Evolutionary conservation across 2,797 vertebrate genomes (phyloP).

Genomic region (Oophaga sylvatica): DNA sequence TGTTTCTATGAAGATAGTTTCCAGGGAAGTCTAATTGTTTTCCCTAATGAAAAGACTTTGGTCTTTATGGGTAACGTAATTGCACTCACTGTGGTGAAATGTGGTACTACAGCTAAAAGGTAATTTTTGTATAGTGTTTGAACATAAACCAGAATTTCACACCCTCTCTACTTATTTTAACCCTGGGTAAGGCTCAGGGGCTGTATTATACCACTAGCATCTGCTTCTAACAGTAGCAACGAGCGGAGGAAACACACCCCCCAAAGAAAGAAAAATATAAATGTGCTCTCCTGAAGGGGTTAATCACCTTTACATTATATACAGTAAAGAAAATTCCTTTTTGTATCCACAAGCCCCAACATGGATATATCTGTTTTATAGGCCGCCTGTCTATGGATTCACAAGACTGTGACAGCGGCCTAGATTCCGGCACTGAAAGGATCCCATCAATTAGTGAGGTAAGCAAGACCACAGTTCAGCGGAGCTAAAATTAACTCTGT

Average conservation of each 20-base stretch:
- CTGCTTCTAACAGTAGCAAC: too few species aligned
- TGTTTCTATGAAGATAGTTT: conserved; percentile 33
- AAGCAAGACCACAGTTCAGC: conserved; percentile 22
- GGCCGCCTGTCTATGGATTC: conserved; percentile 83
- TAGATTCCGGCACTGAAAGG: conserved; percentile 70
- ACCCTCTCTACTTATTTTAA: not conserved
- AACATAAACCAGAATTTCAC: not conserved
- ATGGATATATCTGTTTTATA: conserved; percentile 64
- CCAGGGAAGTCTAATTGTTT: not conserved
- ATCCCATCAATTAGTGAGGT: conserved; percentile 72
- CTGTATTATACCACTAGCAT: too few species aligned
- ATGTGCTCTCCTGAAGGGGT: too few species aligned
- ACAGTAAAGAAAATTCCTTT: not conserved
- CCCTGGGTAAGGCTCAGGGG: too few species aligned
- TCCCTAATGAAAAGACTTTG: not conserved
- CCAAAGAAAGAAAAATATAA: too few species aligned
- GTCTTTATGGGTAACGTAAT: not conserved
- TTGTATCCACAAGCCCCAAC: not conserved
- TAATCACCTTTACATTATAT: not conserved
- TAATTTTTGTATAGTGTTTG: not conserved
- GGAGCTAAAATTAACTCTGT: not conserved
- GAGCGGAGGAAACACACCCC: too few species aligned
- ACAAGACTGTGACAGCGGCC: conserved; percentile 83
- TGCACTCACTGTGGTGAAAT: not conserved
- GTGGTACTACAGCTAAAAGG: not conserved